Conservation (phyloP, 2,113 vertebrate genomes). For the Osmerus eperlanus region DNA sequence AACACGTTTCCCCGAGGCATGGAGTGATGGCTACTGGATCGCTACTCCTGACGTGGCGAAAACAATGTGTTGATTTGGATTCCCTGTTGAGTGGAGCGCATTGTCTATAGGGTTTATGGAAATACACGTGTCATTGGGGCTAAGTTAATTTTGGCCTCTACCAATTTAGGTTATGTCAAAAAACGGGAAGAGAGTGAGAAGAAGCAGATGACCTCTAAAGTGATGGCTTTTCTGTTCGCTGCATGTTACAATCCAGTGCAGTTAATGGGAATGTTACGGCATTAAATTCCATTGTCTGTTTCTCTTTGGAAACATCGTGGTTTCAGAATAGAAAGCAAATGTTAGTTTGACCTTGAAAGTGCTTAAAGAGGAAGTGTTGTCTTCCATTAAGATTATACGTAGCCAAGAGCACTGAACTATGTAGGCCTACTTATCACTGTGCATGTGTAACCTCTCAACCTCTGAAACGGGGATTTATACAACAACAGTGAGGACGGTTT, state of each 20-base stretch:
- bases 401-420: neutral
- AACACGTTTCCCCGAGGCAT: conserved; percentile 48
- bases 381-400: neutral
- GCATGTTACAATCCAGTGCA: conserved; percentile 39
- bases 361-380: neutral
- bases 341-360: neutral
- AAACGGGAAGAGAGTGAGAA: conserved; percentile 12
- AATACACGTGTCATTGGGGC: conserved; percentile 52
- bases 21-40: conserved; percentile 34
- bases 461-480: neutral
- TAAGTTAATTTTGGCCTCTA: conserved; percentile 50
- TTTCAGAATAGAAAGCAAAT: conserved; percentile 15
- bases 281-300: conserved; percentile 38
- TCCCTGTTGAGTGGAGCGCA: conserved; percentile 25
- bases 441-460: conserved; percentile 11
- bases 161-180: conserved; percentile 42
- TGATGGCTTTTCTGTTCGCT: conserved; percentile 34
- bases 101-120: conserved; percentile 49
- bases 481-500: neutral
- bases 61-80: conserved; percentile 50
- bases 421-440: neutral
- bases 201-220: conserved; percentile 36
- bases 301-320: conserved; percentile 13
- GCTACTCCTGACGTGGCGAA: conserved; percentile 38
- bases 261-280: conserved; percentile 19